Evolutionary conservation across 2,888 invertebrate species (phyloP), one percentile per base, ranked within the genome.

Genomic region (Drosophila mettleri): DNA sequence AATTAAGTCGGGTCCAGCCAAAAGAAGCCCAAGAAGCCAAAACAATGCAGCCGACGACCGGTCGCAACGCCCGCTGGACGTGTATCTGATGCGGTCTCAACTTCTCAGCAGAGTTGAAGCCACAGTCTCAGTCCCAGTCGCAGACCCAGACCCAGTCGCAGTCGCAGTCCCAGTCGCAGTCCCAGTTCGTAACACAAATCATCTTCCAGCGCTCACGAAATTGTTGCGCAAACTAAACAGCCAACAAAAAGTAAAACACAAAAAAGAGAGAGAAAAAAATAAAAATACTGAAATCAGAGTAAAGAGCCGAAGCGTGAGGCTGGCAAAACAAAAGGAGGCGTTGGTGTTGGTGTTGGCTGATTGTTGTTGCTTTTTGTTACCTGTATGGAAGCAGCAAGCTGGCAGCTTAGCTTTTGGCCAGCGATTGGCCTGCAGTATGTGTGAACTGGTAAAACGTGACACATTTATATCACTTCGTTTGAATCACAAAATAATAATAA

Each of bases 401-500:
- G 66, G 41, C 57, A 52, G 45, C 58, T 46, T 51, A 58, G 58
- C 59, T 52, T 43, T 58, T 58, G 69, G 69, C 61, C 80, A 60
- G 61, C 52, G 64, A 63, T 60, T 75, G 71, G 80, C 73, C 78
- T 85, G 82, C 89, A 91, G 79, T 88, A 91, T 91, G 91, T 91
- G 91, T 91, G 91, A 91, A 91, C 91, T 91, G 87, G 90, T 89
- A 91, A 91, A 91, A 91, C 91, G 91, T 91, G 91, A 91, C 91
- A 91, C 90, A 91, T 90, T 90, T 90, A 90, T 91, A 91, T 91
- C 91, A 91, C 90, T 89, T 89, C 89, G 90, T 90, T 89, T 89
- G 90, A 89, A 89, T 91, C 90, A 85, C 85, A 89, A 90, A 91
- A 91, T 89, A 89, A 86, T 86, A 86, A 86, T 86, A 86, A 86